These are phyloP conservation scores for Julus scanicus DNA, from an alignment of 2,888 invertebrate genomes.

Conservation along the genomic window DNA sequence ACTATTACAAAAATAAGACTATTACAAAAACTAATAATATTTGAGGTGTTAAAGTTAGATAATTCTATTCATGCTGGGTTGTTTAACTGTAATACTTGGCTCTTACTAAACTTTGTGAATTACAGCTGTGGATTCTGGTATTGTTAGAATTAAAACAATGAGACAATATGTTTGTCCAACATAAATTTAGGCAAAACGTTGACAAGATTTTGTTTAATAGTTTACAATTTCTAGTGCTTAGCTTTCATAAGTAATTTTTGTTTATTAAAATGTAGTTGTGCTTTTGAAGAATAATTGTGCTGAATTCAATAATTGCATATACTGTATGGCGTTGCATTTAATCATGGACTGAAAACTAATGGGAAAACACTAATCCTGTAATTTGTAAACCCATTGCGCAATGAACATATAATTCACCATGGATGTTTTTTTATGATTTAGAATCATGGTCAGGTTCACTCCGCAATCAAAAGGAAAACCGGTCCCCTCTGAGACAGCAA, in stretches of 20 bases:
- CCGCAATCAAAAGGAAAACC: constrained; percentile 54
- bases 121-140: too few species aligned
- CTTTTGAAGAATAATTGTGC: background rate
- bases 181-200: too few species aligned
- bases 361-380: background rate
- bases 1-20: too few species aligned
- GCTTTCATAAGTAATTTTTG: too few species aligned
- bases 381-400: background rate
- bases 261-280: background rate
- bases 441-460: constrained; percentile 58
- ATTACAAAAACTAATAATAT: too few species aligned
- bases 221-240: background rate
- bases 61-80: too few species aligned
- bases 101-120: too few species aligned
- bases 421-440: constrained; percentile 38
- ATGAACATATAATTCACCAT: background rate
- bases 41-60: too few species aligned
- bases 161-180: too few species aligned
- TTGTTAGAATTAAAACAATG: too few species aligned
- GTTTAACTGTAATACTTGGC: too few species aligned
- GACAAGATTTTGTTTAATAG: too few species aligned
- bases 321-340: background rate
- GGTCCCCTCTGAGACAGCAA: background rate
- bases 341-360: background rate
- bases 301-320: background rate